phyloP scores from a whole-genome alignment of 1,140 invertebrate genomes.

The Neodiprion virginianus region DNA sequence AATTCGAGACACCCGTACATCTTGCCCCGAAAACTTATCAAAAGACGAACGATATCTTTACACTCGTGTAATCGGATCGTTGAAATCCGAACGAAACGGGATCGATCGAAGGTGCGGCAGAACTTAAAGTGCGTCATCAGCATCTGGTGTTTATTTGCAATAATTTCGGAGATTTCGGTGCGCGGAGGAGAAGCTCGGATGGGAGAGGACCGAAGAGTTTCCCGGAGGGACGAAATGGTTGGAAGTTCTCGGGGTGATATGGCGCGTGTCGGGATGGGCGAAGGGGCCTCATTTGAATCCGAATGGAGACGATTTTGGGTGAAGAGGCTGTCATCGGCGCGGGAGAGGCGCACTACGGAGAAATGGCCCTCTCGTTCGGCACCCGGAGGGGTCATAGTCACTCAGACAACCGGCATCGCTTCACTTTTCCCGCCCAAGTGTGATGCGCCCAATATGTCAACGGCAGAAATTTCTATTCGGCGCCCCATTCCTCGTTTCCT shows the following conservation, averaged over 20 bases:
- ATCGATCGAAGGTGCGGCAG: too few species aligned
- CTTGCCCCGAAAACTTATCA: too few species aligned
- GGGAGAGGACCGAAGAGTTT: too few species aligned
- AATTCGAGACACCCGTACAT: too few species aligned
- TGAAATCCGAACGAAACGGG: too few species aligned
- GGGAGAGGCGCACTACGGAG: slow-evolving; percentile 2
- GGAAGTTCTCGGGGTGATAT: slow-evolving; percentile 34
- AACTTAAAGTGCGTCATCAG: background rate
- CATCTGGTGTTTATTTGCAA: slow-evolving; percentile 2
- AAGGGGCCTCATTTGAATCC: slow-evolving; percentile 58
- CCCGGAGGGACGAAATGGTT: too few species aligned
- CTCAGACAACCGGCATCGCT: slow-evolving; percentile 21
- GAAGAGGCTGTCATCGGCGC: slow-evolving; percentile 40
- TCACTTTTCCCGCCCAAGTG: slow-evolving; percentile 31
- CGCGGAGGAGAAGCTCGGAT: background rate
- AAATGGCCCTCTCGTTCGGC: slow-evolving; percentile 35
- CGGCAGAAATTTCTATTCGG: slow-evolving; percentile 42
- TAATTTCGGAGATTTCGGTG: background rate
- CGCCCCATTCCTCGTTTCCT: background rate
- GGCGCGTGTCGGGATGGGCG: slow-evolving; percentile 51
- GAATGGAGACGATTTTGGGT: slow-evolving; percentile 56
- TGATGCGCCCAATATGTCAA: slow-evolving; percentile 56
- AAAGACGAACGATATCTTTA: too few species aligned
- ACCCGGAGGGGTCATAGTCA: slow-evolving; percentile 12
- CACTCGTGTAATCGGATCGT: too few species aligned